Conservation (phyloP, 2,797 vertebrate genomes). For the Dendrocincla tyrannina region DNA sequence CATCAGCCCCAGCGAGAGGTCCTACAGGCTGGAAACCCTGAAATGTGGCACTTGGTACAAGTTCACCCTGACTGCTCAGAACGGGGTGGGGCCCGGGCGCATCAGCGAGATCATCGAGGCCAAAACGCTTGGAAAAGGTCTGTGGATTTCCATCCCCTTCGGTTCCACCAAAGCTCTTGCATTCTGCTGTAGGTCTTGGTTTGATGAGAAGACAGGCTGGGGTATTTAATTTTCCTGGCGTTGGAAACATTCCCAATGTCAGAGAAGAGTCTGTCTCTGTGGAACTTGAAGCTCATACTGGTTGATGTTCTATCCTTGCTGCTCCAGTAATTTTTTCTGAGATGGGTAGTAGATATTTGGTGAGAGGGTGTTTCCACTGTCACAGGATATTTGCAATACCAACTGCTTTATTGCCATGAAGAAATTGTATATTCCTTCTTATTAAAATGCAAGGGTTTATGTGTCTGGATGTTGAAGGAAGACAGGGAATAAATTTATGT, state of each 20-base stretch:
- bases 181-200: background rate
- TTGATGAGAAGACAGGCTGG: background rate
- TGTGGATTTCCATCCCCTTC: background rate
- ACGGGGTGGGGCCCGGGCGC: constrained; percentile 94
- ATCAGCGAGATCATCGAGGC: constrained; percentile 99
- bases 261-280: background rate
- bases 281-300: accelerated
- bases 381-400: background rate
- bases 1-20: constrained; percentile 96
- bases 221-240: background rate
- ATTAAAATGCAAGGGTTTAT: background rate
- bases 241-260: background rate
- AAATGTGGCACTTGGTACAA: constrained; percentile 99
- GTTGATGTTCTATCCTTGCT: background rate
- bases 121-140: constrained; percentile 98
- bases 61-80: constrained; percentile 96
- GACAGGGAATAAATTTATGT: background rate
- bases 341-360: background rate
- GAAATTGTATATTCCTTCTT: background rate
- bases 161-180: background rate
- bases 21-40: constrained; percentile 92
- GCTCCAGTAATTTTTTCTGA: background rate
- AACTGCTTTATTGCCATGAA: background rate
- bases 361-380: background rate
- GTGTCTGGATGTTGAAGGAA: background rate